These are phyloP conservation scores for Ormyrus pomaceus DNA, from an alignment of 2,888 invertebrate species.

Conservation along the genomic window DNA sequence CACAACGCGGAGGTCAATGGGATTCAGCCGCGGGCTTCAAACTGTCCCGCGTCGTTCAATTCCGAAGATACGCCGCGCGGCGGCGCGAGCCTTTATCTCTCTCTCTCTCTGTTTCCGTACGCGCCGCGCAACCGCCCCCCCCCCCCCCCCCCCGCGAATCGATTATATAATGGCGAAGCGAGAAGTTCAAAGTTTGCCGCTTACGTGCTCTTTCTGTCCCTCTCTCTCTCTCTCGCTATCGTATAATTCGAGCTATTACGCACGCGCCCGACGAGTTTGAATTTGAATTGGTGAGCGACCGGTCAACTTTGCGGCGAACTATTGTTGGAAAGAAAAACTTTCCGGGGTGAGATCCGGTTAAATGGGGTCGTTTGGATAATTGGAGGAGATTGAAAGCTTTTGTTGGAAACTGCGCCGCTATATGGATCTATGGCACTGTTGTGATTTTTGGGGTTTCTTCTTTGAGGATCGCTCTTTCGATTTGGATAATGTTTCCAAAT, in stretches of 20 bases:
- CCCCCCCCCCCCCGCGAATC: no score
- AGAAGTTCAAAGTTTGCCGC: no score
- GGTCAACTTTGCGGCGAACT: constrained; percentile 15
- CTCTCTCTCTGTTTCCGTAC: not conserved
- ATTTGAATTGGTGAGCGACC: not conserved
- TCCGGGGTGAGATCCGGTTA: not conserved
- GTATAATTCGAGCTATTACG: constrained; percentile 1
- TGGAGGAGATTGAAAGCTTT: constrained; percentile 21
- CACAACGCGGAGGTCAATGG: constrained; percentile 42
- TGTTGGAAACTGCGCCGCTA: not conserved
- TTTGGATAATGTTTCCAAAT: no score
- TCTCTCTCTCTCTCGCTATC: not conserved
- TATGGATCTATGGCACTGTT: no score
- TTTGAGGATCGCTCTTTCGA: no score
- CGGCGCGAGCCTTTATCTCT: not conserved
- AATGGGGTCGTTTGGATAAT: constrained; percentile 31
- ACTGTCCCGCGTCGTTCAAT: not conserved
- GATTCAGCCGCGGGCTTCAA: constrained; percentile 30
- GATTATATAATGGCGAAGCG: no score
- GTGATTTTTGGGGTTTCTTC: no score
- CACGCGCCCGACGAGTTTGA: not conserved
- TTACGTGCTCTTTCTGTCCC: no score
- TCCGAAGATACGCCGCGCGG: not conserved
- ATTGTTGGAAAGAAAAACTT: constrained; percentile 18
- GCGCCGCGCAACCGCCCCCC: no score